Evolutionary conservation across 2,797 vertebrate species (phyloP), one percentile per base, ranked within the genome.

Genomic region (Melanotaenia maccullochi): DNA sequence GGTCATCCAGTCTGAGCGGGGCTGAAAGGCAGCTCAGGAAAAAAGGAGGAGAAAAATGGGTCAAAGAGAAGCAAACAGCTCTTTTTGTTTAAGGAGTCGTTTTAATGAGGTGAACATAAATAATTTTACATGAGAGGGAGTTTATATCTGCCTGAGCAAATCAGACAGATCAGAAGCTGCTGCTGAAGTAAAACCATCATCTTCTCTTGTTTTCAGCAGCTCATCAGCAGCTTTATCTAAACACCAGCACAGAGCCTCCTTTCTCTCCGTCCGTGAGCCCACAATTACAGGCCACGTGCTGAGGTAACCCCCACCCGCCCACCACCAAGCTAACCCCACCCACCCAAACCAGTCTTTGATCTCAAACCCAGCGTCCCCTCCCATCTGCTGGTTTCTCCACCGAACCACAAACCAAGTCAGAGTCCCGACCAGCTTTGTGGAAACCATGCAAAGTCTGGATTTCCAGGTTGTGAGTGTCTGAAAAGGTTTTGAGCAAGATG

Each of bases 281-380:
- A 76, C 85, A 93, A 94, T 93, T 92, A 94, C 79, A 93, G 92
- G 68, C 68, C 65, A 18, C 70, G 72, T 70, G 79, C 79, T 77
- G 75, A 77, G 68, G 79, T 63, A 57, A 44, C 44, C 59, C 78
- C 83, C 68, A 67, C 70, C 60, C 55, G 20, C 77, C 81, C 73
- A 74, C 76, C 73, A 5, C 69, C 71, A 35, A 49, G 1, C 49
- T 57, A 40, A 76, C 85, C 70, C 83, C 88, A 85, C 86, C 87
- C 81, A 76, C 81, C 78, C 81, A 73, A 85, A 86, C 82, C 85
- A 42, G 77, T 12, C 84, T 90, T 89, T 91, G 63, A 89, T 90
- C 56, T 81, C 36, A 66, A 58, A 80, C 73, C 83, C 80, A 76
- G 69, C 60, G 11, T 18, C 72, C 78, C 79, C 73, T 63, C 81